A percentile compares a stretch with the other conserved stretches of the same genome.
Conservation (phyloP, 1,140 invertebrate species). For the Tetraneura akinire region DNA sequence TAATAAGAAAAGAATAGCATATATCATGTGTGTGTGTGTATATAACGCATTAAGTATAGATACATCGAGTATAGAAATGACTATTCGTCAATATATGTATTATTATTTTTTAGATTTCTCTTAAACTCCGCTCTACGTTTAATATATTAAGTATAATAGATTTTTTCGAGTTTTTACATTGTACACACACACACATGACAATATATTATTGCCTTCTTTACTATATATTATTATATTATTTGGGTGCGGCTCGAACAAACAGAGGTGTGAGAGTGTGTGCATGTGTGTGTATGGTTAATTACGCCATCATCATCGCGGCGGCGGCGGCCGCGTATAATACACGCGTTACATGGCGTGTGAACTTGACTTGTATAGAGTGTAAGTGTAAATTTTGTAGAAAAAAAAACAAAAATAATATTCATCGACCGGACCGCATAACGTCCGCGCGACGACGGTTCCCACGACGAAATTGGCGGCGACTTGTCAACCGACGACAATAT, state of each 20-base stretch:
- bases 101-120: constrained; percentile 31
- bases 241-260: constrained; percentile 34
- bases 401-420: constrained; percentile 11
- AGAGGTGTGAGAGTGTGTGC: constrained; percentile 14
- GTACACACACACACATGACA: constrained; percentile 14
- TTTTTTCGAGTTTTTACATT: constrained; percentile 27
- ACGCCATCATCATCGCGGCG: constrained; percentile 28
- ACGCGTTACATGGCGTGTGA: constrained; percentile 35
- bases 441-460: constrained; percentile 14
- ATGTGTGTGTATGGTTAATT: constrained; percentile 34
- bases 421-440: constrained; percentile 22
- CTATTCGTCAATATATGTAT: neutral
- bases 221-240: too few relatives aligned
- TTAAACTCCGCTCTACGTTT: neutral
- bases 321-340: neutral
- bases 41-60: neutral
- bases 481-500: too few relatives aligned
- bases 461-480: constrained; percentile 25
- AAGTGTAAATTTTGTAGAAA: constrained; percentile 41
- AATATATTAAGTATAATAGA: neutral
- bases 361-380: constrained; percentile 9
- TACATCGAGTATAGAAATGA: neutral
- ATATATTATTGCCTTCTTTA: constrained; percentile 24
- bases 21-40: neutral
- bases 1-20: too few relatives aligned